These are phyloP conservation scores for Danionella cerebrum DNA, from an alignment of 2,113 vertebrate genomes.

Conservation along the genomic window DNA sequence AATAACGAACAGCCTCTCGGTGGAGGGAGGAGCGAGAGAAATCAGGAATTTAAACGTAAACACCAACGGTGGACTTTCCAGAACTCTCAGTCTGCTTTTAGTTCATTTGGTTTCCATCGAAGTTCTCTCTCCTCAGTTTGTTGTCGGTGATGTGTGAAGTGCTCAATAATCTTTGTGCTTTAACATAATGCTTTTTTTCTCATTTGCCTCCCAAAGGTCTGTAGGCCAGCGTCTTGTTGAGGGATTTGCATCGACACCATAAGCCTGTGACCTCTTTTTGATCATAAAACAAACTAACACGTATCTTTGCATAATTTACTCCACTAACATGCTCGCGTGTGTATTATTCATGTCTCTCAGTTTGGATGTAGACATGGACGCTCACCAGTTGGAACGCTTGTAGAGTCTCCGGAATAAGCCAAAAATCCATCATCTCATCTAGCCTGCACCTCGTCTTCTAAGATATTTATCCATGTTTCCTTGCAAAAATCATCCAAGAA, in stretches of 20 bases:
- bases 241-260: slow-evolving; percentile 6
- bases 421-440: slow-evolving; percentile 9
- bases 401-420: slow-evolving; percentile 4
- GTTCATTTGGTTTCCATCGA: neutral
- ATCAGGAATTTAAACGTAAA: neutral
- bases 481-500: neutral
- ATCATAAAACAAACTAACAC: neutral
- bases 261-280: slow-evolving; percentile 11
- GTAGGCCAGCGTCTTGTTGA: neutral
- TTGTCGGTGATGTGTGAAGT: slow-evolving; percentile 14
- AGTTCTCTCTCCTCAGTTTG: neutral
- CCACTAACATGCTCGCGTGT: neutral
- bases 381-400: neutral
- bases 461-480: neutral
- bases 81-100: neutral
- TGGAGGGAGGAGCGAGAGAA: neutral
- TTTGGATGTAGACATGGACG: neutral
- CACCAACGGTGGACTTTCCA: neutral
- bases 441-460: slow-evolving; percentile 11
- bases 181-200: neutral
- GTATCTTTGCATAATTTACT: slow-evolving; percentile 7
- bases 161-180: slow-evolving; percentile 10
- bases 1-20: neutral
- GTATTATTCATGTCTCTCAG: neutral
- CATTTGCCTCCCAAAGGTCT: neutral